Base-by-base conservation (phyloP, 2,888 invertebrate genomes). In the Leptopilina syphax region DNA sequence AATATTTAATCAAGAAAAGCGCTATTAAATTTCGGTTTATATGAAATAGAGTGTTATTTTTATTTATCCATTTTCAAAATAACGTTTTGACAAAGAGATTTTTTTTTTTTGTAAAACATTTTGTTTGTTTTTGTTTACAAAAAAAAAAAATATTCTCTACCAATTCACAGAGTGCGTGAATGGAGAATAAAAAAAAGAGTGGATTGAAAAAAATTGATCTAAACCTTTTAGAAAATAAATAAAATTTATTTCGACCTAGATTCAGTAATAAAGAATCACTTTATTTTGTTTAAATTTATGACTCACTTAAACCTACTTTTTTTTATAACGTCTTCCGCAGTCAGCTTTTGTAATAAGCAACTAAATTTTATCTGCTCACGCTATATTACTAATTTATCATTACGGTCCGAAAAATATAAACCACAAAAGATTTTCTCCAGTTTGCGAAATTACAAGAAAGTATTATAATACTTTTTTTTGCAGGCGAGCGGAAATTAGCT, bases 361-460 rank as follows among this genome's bases (percentile, higher is more conserved):
- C 60, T n/a, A n/a, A 6, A 60, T 63, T 63, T 63, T 63, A 63
- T 63, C 24, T 24, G 18, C 50, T 50, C 63, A 13, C 13, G 27
- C 54, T 73, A 54, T 54, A 54, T 73, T 73, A 27, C 34, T 73
- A 57, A 73, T 73, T 73, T 73, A 57, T 57, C 24, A 73, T 73
- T 34, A 60, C 57, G 57, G 27, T 34, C 57, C 10, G 18, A 41
- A 57, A 57, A 73, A 73, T 41, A 73, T 57, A 27, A 10, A 73
- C 13, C 9, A 73, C 54, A 73, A 54, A 27, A 34, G 57, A 54
- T 34, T 57, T n/a, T n/a, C 57, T 73, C 41, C 27, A 34, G 18
- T 54, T 34, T 57, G 18, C 8, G 57, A 41, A 41, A 73, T 73
- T 57, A 34, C 57, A 54, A 9, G 10, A 50, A 73, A 73, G 73